phyloP scores from a whole-genome alignment of 2,888 invertebrate genomes.

The Apamea epomidion region DNA sequence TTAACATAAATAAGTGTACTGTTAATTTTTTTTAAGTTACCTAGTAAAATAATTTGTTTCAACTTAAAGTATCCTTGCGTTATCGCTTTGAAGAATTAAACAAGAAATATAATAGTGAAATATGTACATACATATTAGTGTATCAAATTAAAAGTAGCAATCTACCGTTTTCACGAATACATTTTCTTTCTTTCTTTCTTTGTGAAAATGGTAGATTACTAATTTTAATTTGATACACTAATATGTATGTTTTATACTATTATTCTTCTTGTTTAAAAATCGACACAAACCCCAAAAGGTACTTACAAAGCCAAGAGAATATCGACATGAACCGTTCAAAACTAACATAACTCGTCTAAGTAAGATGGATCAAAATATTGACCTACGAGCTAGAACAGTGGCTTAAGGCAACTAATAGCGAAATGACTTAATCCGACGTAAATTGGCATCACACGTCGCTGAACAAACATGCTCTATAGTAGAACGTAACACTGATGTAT shows the following conservation, averaged over 20 bases:
- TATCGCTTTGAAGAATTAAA: not conserved
- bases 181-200: not conserved
- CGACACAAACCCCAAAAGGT: not conserved
- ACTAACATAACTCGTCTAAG: not conserved
- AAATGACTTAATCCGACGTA: conserved; percentile 38
- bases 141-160: not conserved
- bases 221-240: not conserved
- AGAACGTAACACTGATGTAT: not conserved
- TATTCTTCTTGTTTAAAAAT: not conserved
- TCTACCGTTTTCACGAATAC: not conserved
- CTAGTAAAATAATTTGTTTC: conserved; percentile 13
- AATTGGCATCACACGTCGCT: conserved; percentile 16
- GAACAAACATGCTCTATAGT: not conserved
- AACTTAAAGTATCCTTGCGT: not conserved
- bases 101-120: not conserved
- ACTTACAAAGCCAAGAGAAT: not conserved
- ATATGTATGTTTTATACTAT: not conserved
- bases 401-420: conserved; percentile 30
- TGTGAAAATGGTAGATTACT: not conserved
- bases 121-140: not conserved
- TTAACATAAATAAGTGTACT: conserved; percentile 36
- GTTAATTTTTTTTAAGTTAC: not conserved
- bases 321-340: not conserved
- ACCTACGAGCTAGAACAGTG: not conserved
- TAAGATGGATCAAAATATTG: conserved; percentile 13